Percentiles rank a stretch among this genome's conserved stretches.
Evolutionary conservation across 2,113 vertebrate species (phyloP).

Genomic region (Erythrolamprus reginae): DNA sequence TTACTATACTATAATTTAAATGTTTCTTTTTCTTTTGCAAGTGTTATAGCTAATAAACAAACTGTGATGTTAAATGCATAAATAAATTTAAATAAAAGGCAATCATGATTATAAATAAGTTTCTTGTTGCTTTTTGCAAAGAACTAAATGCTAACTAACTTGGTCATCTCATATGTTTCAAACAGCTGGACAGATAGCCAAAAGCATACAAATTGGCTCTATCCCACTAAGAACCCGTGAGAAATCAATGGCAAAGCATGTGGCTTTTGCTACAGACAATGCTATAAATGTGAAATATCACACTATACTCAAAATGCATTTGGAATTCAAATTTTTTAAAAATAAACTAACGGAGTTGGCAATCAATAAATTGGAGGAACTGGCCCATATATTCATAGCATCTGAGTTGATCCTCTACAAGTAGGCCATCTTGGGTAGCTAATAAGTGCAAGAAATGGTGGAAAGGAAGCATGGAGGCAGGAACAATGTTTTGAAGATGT

Average conservation of each 20-base stretch:
- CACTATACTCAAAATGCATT: neutral
- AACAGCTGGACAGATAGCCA: neutral
- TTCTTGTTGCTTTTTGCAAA: neutral
- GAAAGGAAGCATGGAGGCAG: neutral
- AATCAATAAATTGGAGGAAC: neutral
- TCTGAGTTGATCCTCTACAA: neutral
- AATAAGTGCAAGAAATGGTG: neutral
- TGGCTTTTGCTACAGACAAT: neutral
- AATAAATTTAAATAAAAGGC: neutral
- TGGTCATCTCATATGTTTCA: neutral
- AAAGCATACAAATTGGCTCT: neutral
- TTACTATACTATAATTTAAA: neutral
- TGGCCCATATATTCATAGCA: neutral
- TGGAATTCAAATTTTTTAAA: neutral
- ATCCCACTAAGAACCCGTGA: neutral
- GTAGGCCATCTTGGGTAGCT: no score
- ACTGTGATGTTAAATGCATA: neutral
- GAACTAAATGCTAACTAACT: neutral
- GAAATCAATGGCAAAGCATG: neutral
- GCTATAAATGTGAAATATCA: neutral
- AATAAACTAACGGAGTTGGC: neutral
- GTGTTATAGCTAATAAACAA: neutral
- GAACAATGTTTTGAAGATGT: neutral
- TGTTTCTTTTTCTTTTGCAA: neutral
- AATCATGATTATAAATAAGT: neutral